Conservation (phyloP, 2,797 vertebrate species). For the Anabas testudineus region DNA sequence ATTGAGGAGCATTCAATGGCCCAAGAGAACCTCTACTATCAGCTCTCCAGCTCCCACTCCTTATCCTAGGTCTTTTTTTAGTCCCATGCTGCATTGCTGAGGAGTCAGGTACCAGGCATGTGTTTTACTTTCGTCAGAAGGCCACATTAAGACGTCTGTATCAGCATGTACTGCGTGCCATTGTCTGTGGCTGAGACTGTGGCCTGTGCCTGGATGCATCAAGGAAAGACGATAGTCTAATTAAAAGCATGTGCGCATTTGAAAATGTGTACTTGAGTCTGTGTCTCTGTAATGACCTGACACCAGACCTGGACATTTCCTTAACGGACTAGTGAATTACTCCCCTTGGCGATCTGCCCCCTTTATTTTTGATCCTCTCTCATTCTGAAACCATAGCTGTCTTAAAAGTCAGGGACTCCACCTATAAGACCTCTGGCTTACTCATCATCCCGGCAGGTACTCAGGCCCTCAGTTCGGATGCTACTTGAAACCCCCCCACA, state of each 20-base stretch:
- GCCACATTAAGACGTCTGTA: constrained; percentile 7
- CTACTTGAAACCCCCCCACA: constrained; percentile 13
- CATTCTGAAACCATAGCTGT: constrained; percentile 45
- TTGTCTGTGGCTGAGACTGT: constrained; percentile 6
- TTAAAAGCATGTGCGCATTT: not conserved
- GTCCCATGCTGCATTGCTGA: constrained; percentile 50
- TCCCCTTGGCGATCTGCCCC: constrained; percentile 14
- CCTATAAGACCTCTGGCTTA: constrained; percentile 17
- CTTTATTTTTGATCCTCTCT: constrained; percentile 60
- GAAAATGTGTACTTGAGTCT: constrained; percentile 7
- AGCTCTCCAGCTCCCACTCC: constrained; percentile 13
- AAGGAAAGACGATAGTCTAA: constrained; percentile 24
- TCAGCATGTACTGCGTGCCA: constrained; percentile 26
- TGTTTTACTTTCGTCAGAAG: constrained; percentile 15
- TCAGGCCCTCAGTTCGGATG: constrained; percentile 19
- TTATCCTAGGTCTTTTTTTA: constrained; percentile 60
- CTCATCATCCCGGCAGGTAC: constrained; percentile 39
- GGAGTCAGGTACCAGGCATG: constrained; percentile 52
- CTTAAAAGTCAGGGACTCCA: constrained; percentile 33
- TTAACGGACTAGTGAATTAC: constrained; percentile 23
- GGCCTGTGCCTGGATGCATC: constrained; percentile 9
- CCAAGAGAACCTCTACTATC: constrained; percentile 10
- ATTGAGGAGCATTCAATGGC: constrained; percentile 4
- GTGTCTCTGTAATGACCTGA: constrained; percentile 11
- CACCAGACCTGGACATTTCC: constrained; percentile 35